Evolutionary conservation across 2,888 invertebrate species (phyloP).

Genomic region (Cantharis flavilabris): DNA sequence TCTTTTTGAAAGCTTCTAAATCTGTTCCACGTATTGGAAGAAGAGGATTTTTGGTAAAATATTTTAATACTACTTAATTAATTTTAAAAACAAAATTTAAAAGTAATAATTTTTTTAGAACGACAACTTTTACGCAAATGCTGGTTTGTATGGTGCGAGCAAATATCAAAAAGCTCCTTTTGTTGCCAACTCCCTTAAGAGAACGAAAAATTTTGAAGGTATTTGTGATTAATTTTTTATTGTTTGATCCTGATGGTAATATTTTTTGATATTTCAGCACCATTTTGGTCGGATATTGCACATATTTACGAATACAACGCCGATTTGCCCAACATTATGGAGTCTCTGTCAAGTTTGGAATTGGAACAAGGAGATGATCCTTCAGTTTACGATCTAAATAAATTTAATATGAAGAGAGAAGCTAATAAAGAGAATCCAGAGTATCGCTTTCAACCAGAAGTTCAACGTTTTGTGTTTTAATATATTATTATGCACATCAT

Average conservation of each 20-base stretch:
- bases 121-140: background rate
- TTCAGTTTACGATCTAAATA: constrained; percentile 41
- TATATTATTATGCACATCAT: background rate
- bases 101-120: background rate
- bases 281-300: constrained; percentile 49
- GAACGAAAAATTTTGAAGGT: constrained; percentile 6
- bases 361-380: constrained; percentile 44
- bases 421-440: constrained; percentile 34
- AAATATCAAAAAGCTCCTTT: constrained; percentile 5
- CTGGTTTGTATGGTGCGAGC: background rate
- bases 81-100: background rate
- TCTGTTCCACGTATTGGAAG: constrained; percentile 57
- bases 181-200: background rate
- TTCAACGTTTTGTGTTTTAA: background rate
- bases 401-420: constrained; percentile 38
- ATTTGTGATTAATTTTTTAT: background rate
- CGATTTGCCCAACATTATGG: constrained; percentile 43
- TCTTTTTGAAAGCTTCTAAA: constrained; percentile 58
- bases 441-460: constrained; percentile 34
- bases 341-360: constrained; percentile 34
- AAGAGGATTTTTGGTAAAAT: constrained; percentile 38
- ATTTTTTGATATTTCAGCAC: constrained; percentile 37
- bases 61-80: no score
- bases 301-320: constrained; percentile 50
- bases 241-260: background rate